Base-by-base conservation (phyloP, 2,797 vertebrate species). In the Crax fasciolata region DNA sequence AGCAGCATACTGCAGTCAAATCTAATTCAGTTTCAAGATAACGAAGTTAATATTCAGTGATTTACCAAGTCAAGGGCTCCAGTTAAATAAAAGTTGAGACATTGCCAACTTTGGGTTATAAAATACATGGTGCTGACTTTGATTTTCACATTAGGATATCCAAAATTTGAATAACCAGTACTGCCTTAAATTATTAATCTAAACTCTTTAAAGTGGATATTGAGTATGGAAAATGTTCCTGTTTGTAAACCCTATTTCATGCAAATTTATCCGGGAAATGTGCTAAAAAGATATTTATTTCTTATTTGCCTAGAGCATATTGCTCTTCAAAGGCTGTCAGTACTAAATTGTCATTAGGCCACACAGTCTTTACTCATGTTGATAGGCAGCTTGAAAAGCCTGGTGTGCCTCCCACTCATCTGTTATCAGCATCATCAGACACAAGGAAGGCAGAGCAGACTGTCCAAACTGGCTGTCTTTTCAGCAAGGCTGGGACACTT, bases 31-130 rank as follows among this genome's bases (percentile, higher is more conserved):
- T 96, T 98, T 96, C 89, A 90, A 49, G 73, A 57, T 91, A 96
- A 95, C 62, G 76, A 96, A 92, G 87, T 97, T 97, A 96, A 67
- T 93, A 97, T 94, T 96, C 97, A 95, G 41, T 75, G 83, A 96
- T 95, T 97, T 96, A 78, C 80, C 44, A 94, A 95, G 91, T 93
- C 89, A 95, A 95, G 96, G 67, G 57, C 51, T 44, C 91, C 65
- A 46, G 73, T 96, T 96, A 94, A 97, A 90, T 96, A 87, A 67
- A 82, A 91, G 67, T 94, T 8, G 17, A 95, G 91, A 80, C 7
- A 39, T 96, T 95, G 58, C 73, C 91, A 84, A 6, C 41, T 28
- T 90, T 82, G 77, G 32, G 48, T 68, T 96, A 96, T 88, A 82
- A 94, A 91, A 90, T 48, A 6, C 19, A 13, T 30, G 55, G 1